Base-by-base conservation (phyloP, 2,888 invertebrate species). In the Idaea straminata region DNA sequence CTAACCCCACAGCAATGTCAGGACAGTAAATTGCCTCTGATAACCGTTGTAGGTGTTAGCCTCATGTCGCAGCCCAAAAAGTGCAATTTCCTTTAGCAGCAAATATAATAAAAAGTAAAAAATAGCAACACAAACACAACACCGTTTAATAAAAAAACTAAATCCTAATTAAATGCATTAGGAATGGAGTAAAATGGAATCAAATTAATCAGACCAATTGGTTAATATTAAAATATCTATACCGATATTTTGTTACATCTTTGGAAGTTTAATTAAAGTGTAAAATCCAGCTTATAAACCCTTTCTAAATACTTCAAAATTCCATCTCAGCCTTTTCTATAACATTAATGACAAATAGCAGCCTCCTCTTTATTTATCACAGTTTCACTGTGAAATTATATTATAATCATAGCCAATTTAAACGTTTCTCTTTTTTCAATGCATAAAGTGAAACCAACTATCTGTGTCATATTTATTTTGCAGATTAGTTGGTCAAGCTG, bases 121-220 rank as follows among this genome's bases (percentile, higher is more conserved):
- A 64, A 72, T 66, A 75, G 65, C 68, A 72, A 75, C 67, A 65
- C 69, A 73, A 74, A 74, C 65, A 71, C 69, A 69, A 68, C 67
- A 77, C 77, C 68, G 72, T 59, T 63, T 35, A 62, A 72, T 70
- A 68, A 61, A 66, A 74, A 69, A 64, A 66, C n/a, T 61, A 62
- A 66, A 47, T 61, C 62, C 64, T 57, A 68, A 61, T 77, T 83
- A 86, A 86, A 86, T 86, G 86, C 87, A 77, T 82, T 79, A 76
- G 86, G 85, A 87, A 86, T 87, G 85, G 80, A 80, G 70, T 63
- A 67, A 72, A 73, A 70, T 76, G 73, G 74, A 80, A 78, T 73
- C 68, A 63, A 66, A 76, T 68, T 59, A 65, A 66, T 74, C 74
- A 75, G 73, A 77, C 75, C 72, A 75, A 77, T 72, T 57, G 59